These are phyloP conservation scores for Chironomus tepperi DNA, from an alignment of 1,140 invertebrate species.

Conservation along the genomic window DNA sequence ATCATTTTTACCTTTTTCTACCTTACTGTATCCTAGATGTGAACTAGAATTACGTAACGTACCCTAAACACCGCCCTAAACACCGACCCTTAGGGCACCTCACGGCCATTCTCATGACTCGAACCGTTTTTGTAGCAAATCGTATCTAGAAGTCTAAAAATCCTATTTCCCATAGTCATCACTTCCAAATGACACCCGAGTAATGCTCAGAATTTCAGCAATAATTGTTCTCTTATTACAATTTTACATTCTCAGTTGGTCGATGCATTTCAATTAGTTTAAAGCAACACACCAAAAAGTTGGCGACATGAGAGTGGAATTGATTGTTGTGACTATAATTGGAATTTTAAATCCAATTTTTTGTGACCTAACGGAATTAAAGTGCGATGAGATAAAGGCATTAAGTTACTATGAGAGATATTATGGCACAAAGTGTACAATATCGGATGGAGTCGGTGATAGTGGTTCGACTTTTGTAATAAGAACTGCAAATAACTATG, in stretches of 20 bases:
- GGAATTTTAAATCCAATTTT: background rate
- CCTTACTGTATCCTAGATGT: too few species aligned
- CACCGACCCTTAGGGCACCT: too few species aligned
- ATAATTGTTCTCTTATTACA: background rate
- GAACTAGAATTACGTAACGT: too few species aligned
- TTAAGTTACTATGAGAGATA: background rate
- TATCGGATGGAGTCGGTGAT: background rate
- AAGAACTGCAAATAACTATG: background rate
- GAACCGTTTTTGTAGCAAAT: too few species aligned
- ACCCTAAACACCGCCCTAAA: too few species aligned
- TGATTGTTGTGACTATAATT: background rate
- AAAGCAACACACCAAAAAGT: background rate
- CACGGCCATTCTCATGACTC: too few species aligned
- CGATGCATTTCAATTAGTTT: background rate
- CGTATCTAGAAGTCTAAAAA: too few species aligned
- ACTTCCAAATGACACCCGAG: too few species aligned
- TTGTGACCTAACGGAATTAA: background rate
- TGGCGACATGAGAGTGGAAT: background rate
- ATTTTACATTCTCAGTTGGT: background rate
- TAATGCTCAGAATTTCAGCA: background rate
- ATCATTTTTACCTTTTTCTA: too few species aligned
- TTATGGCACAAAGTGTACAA: slow-evolving; percentile 11
- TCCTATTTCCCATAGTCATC: too few species aligned
- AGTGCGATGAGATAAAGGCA: background rate
- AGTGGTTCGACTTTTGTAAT: background rate